These are phyloP conservation scores for Rhizomys pruinosus DNA, from an alignment of 2,113 vertebrate species.

Conservation along the genomic window DNA sequence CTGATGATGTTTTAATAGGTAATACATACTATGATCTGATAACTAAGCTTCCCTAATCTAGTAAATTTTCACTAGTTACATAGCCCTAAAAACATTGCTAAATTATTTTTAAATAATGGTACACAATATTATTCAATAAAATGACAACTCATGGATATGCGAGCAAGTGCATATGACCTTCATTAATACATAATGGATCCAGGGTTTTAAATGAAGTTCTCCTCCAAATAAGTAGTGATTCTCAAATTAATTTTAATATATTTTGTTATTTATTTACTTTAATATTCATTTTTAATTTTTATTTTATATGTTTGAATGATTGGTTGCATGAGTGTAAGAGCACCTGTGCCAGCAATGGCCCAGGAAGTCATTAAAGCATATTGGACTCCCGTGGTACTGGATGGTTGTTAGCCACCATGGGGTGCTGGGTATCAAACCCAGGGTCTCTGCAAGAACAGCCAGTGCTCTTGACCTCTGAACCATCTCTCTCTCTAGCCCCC, in stretches of 20 bases:
- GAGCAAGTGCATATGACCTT: not conserved
- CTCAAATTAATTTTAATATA: not conserved
- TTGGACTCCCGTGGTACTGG: too few species aligned
- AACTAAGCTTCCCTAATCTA: not conserved
- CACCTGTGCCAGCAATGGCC: too few species aligned
- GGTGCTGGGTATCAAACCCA: too few species aligned
- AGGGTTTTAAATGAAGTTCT: not conserved
- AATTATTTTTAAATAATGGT: constrained; percentile 10
- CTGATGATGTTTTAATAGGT: not conserved
- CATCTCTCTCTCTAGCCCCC: too few species aligned
- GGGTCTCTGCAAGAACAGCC: too few species aligned
- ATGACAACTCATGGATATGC: not conserved
- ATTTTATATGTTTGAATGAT: too few species aligned
- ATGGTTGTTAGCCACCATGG: too few species aligned
- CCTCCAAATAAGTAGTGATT: not conserved
- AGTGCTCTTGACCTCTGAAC: too few species aligned
- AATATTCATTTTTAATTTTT: too few species aligned
- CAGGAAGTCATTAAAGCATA: too few species aligned
- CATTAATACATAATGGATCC: not conserved
- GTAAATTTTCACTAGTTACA: not conserved
- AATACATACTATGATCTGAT: not conserved
- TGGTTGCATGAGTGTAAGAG: too few species aligned
- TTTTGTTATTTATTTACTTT: too few species aligned
- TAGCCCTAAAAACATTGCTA: not conserved
- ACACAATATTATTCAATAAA: not conserved